Evolutionary conservation across 2,888 invertebrate genomes (phyloP).

Genomic region (Dicyrtoma fusca): DNA sequence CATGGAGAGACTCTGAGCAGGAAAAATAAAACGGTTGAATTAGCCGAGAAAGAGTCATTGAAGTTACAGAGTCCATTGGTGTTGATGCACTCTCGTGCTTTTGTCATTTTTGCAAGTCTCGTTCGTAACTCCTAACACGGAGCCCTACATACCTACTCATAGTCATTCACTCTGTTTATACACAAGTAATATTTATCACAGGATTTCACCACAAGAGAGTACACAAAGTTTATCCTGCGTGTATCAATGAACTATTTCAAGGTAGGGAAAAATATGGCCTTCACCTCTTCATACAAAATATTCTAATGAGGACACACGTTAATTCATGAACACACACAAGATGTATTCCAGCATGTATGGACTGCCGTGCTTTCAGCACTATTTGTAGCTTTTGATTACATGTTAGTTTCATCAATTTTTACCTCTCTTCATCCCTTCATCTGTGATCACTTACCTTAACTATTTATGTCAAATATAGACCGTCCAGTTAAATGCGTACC

Average conservation of each 20-base stretch:
- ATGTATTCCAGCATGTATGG: too few relatives aligned
- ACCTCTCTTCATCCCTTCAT: too few relatives aligned
- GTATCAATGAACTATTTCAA: slow-evolving; percentile 26
- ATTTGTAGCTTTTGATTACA: too few relatives aligned
- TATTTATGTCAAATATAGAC: too few relatives aligned
- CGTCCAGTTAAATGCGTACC: too few relatives aligned
- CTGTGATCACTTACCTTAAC: too few relatives aligned
- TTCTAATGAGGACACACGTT: too few relatives aligned
- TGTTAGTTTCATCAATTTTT: too few relatives aligned
- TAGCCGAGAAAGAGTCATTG: too few relatives aligned
- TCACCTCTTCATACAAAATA: slow-evolving; percentile 9
- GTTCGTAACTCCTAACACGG: background rate
- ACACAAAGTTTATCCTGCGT: slow-evolving; percentile 1
- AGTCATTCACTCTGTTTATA: background rate
- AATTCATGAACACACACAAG: too few relatives aligned
- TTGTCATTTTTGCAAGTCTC: too few relatives aligned
- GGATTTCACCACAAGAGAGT: background rate
- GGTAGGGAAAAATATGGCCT: slow-evolving; percentile 8
- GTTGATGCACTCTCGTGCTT: slow-evolving; percentile 6
- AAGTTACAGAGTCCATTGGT: slow-evolving; percentile 9
- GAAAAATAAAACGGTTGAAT: background rate
- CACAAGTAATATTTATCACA: slow-evolving; percentile 9
- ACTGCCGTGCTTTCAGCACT: too few relatives aligned
- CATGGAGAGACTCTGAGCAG: background rate
- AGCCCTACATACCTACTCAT: background rate